phyloP scores from a whole-genome alignment of 2,888 invertebrate species.

The Dinocampus coccinellae region DNA sequence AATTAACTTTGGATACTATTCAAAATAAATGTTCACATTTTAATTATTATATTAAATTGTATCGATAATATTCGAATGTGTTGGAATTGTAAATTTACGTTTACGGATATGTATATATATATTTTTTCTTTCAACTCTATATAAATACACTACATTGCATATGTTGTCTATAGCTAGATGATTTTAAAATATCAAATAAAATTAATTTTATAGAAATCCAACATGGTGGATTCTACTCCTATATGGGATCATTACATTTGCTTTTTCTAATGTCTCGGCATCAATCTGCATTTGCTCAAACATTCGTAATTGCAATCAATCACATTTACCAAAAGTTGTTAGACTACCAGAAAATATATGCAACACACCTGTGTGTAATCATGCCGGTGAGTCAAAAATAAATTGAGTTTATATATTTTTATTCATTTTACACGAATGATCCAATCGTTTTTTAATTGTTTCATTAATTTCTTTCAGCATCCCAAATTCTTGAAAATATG shows the following conservation, averaged over 20 bases:
- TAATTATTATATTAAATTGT: too few species aligned
- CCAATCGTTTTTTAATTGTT: too few species aligned
- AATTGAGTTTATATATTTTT: not conserved
- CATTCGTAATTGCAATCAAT: slow-evolving; percentile 39
- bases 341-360: slow-evolving; percentile 73
- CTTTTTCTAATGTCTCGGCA: slow-evolving; percentile 37
- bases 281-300: slow-evolving; percentile 44
- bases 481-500: slow-evolving; percentile 79
- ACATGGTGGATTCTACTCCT: slow-evolving; percentile 81
- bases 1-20: too few species aligned
- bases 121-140: too few species aligned
- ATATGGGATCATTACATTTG: slow-evolving; percentile 19
- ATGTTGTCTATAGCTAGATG: too few species aligned
- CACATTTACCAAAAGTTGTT: slow-evolving; percentile 47
- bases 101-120: too few species aligned
- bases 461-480: slow-evolving; percentile 74
- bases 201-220: slow-evolving; percentile 76
- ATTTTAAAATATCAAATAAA: not conserved
- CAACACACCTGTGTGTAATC: slow-evolving; percentile 82
- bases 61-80: too few species aligned
- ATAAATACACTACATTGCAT: too few species aligned
- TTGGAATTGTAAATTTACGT: too few species aligned
- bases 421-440: not conserved
- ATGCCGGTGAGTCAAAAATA: slow-evolving; percentile 74
- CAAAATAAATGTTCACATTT: too few species aligned